Evolutionary conservation across 2,797 vertebrate genomes (phyloP).

Genomic region (Zalophus californianus): DNA sequence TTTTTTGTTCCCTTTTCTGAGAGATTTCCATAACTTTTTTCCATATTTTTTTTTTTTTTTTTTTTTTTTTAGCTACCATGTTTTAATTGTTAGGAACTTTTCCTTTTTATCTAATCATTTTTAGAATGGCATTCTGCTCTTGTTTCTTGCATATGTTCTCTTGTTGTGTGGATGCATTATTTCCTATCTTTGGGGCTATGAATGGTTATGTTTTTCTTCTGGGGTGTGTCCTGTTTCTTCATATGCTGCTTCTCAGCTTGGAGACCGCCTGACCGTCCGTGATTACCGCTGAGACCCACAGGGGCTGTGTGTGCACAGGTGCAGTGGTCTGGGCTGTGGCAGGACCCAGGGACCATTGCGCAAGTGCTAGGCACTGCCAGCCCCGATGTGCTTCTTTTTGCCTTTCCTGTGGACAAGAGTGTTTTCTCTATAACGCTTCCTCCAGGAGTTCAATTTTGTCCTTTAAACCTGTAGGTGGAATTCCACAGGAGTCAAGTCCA

Average conservation of each 20-base stretch:
- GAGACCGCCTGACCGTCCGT: not conserved
- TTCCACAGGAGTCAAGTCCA: too few relatives aligned
- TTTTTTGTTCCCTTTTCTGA: not conserved
- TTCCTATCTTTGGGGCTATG: not conserved
- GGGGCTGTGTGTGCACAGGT: not conserved
- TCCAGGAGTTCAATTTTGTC: too few relatives aligned
- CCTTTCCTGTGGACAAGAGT: too few relatives aligned
- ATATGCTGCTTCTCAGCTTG: not conserved
- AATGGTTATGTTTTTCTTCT: not conserved
- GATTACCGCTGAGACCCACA: not conserved
- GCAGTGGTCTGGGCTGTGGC: too few relatives aligned
- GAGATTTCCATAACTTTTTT: not conserved
- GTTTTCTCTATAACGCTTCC: too few relatives aligned
- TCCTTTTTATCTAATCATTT: not conserved
- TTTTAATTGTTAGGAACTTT: not conserved
- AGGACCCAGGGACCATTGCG: too few relatives aligned
- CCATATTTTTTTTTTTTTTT: not conserved
- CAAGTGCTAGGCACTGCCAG: too few relatives aligned
- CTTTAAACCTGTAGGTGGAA: too few relatives aligned
- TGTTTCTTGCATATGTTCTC: not conserved
- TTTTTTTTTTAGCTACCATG: not conserved
- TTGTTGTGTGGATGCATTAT: not conserved
- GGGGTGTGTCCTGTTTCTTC: not conserved
- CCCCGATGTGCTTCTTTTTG: too few relatives aligned
- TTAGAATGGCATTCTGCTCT: not conserved